Evolutionary conservation across 2,113 vertebrate genomes (phyloP).

Genomic region (Eonycteris spelaea): DNA sequence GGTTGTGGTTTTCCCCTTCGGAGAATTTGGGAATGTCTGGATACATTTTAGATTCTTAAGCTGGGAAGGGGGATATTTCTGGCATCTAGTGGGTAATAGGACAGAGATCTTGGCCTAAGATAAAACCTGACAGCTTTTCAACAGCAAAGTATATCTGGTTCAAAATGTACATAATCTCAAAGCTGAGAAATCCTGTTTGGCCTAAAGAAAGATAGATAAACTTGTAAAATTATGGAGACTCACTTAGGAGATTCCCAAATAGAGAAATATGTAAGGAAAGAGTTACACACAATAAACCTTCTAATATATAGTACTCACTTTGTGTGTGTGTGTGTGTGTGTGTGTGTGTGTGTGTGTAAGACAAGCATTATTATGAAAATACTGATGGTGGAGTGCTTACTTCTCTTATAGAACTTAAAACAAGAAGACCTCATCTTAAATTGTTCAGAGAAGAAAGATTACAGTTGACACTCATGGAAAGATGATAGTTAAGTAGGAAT

Average conservation of each 20-base stretch:
- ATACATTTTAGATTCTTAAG: neutral
- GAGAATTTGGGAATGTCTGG: neutral
- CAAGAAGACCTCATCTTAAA: neutral
- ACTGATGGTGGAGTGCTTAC: neutral
- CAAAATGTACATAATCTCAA: neutral
- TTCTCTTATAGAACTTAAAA: neutral
- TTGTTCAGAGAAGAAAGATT: neutral
- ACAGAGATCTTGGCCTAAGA: neutral
- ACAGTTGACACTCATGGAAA: neutral
- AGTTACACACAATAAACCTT: neutral
- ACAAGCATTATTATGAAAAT: neutral
- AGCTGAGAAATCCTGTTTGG: neutral
- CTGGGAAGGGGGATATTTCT: accelerated
- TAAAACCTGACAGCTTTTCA: neutral
- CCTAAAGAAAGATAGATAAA: neutral
- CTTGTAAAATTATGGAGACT: neutral
- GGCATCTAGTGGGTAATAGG: neutral
- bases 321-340: neutral
- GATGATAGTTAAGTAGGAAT: neutral
- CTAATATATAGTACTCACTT: neutral
- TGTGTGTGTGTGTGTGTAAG: neutral
- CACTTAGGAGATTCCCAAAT: neutral
- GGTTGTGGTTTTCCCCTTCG: neutral
- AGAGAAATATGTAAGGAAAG: neutral
- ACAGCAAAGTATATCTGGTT: neutral